phyloP scores from a whole-genome alignment of 2,888 invertebrate genomes.

The Exephanes ischioxanthus region DNA sequence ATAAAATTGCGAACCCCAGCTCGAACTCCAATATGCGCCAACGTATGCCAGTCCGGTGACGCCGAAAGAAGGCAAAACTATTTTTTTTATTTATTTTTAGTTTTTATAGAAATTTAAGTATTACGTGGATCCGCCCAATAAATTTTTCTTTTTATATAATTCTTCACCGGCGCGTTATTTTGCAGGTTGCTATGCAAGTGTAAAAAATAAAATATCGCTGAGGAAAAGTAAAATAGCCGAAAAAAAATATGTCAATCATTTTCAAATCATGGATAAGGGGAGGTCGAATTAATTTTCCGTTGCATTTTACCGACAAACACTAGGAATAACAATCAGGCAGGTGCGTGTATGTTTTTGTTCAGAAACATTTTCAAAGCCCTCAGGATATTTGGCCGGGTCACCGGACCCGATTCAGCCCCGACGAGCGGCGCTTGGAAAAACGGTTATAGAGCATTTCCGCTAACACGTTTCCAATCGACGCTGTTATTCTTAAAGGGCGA shows the following conservation, averaged over 20 bases:
- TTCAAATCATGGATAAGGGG: neutral
- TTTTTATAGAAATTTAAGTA: too few species aligned
- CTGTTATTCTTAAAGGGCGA: slow-evolving; percentile 39
- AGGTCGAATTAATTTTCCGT: neutral
- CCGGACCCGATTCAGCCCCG: slow-evolving; percentile 14
- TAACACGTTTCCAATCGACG: slow-evolving; percentile 40
- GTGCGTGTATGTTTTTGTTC: neutral
- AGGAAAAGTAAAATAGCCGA: neutral
- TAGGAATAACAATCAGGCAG: neutral
- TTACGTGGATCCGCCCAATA: too few species aligned
- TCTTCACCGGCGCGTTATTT: neutral
- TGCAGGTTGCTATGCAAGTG: neutral
- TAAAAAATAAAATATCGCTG: neutral
- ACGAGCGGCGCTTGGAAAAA: neutral
- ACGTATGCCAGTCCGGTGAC: too few species aligned
- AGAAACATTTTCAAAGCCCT: neutral
- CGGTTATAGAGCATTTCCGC: neutral
- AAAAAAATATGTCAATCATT: neutral
- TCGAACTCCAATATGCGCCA: too few species aligned
- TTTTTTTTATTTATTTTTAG: too few species aligned
- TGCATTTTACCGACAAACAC: neutral
- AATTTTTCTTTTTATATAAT: too few species aligned
- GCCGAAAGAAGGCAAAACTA: too few species aligned
- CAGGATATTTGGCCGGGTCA: slow-evolving; percentile 13
- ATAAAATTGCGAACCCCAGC: too few species aligned